Base-by-base conservation (phyloP, 2,888 invertebrate genomes). In the Agrochola lychnidis region DNA sequence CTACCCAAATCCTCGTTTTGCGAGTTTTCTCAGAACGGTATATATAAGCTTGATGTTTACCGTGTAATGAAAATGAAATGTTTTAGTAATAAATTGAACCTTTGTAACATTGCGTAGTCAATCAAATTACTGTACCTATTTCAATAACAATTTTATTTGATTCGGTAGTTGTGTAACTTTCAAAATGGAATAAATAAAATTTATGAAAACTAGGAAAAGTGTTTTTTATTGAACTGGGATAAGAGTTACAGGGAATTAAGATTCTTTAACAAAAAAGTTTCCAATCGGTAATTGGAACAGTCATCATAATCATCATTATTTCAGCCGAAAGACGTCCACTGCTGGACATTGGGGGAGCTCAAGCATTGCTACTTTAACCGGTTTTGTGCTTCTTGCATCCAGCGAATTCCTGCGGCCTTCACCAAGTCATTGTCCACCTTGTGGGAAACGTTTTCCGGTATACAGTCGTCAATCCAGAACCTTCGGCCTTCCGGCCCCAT, bases 1-100 rank as follows among this genome's bases (percentile, higher is more conserved):
- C 36, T 53, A 53, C 4, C 10, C 6, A 53, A 64, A 66, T 4
- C 12, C 19, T 71, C 53, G 48, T 14, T 51, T 48, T 73, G 1
- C 1, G 22, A 66, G 22, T 71, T 76, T 70, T 73, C 42, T 57
- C 48, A 36, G 53, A 61, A 56, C 4, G n/a, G n/a, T 42, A 22
- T 62, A n/a, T 30, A 30, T 51, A 53, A 4, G 12, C 45, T 48
- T 36, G 7, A 16, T 76, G 25, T 76, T 51, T 62, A 61, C 45
- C 25, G 22, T 25, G 48, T 45, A 14, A 61, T 63, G 53, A 14
- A 45, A 45, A 45, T 12, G 2, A 45, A 45, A 45, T 64, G 16
- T 10, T 48, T 63, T 45, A 42, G 30, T 62, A 30, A 25, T 56
- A 64, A 56, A 70, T 6, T 36, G 14, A 14, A 2, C 25, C 36